phyloP scores from a whole-genome alignment of 2,888 invertebrate genomes.

The Meliscaeva auricollis region DNA sequence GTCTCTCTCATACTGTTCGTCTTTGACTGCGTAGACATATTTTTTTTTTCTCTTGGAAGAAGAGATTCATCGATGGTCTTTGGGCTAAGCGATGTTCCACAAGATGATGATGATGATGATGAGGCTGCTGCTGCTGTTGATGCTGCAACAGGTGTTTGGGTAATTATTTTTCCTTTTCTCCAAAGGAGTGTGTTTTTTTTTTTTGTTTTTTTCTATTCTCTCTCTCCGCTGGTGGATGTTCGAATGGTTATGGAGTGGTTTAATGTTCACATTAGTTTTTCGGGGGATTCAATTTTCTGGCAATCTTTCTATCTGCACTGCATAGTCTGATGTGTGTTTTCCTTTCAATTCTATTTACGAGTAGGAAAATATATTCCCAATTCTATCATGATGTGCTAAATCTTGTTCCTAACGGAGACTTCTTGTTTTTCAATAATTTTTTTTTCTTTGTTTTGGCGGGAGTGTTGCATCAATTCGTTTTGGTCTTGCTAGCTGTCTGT shows the following conservation, averaged over 20 bases:
- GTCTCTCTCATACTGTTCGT: background rate
- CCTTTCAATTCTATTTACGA: slow-evolving; percentile 11
- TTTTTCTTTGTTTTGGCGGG: slow-evolving; percentile 1
- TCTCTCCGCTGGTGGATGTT: slow-evolving; percentile 17
- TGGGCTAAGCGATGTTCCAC: slow-evolving; percentile 60
- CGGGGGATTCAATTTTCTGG: slow-evolving; percentile 66
- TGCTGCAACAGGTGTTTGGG: slow-evolving; percentile 74
- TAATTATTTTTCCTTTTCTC: slow-evolving; percentile 72
- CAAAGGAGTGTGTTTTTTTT: slow-evolving; percentile 31
- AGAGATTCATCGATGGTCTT: slow-evolving; percentile 54
- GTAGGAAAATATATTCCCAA: background rate
- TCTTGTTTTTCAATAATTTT: slow-evolving; percentile 28
- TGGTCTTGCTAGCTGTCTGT: slow-evolving; percentile 13
- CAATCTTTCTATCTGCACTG: slow-evolving; percentile 1
- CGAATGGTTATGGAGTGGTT: slow-evolving; percentile 45
- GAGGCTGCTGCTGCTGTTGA: slow-evolving; percentile 55
- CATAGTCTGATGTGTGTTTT: slow-evolving; percentile 32
- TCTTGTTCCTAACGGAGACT: slow-evolving; percentile 66
- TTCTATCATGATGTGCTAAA: slow-evolving; percentile 41
- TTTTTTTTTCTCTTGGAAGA: background rate
- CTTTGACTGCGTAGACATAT: slow-evolving; percentile 19
- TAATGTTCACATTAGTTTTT: slow-evolving; percentile 44
- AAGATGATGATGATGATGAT: slow-evolving; percentile 62
- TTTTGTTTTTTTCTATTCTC: slow-evolving; percentile 11
- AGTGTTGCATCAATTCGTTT: slow-evolving; percentile 35